Evolutionary conservation across 2,113 vertebrate genomes (phyloP).

Genomic region (Stegastes partitus): DNA sequence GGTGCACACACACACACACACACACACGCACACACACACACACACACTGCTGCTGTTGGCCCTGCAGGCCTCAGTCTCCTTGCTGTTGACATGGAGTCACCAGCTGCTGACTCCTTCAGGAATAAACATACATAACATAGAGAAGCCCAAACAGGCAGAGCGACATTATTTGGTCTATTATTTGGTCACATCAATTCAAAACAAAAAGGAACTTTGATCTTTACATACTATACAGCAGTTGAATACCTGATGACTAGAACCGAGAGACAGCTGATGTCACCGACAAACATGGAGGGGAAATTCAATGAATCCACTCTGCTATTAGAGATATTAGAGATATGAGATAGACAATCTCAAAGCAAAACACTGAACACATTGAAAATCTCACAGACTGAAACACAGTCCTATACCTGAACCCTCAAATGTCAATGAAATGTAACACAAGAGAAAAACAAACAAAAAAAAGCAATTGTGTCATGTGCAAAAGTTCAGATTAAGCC

Average conservation of each 20-base stretch:
- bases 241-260: not conserved
- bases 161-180: not conserved
- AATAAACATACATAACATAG: slow-evolving; percentile 56
- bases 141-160: slow-evolving; percentile 16
- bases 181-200: slow-evolving; percentile 2
- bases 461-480: no score
- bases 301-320: not conserved
- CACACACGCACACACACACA: slow-evolving; percentile 29
- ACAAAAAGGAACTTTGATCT: not conserved
- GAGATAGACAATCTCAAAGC: not conserved
- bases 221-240: not conserved
- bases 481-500: no score
- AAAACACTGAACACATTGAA: no score
- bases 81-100: slow-evolving; percentile 70
- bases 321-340: not conserved
- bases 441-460: no score
- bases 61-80: slow-evolving; percentile 68
- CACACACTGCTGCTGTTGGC: slow-evolving; percentile 40
- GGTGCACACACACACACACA: slow-evolving; percentile 28
- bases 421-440: no score
- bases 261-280: not conserved
- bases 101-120: slow-evolving; percentile 73
- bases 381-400: no score
- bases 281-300: not conserved
- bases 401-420: no score